These are phyloP conservation scores for Tetramorium bicarinatum DNA, from an alignment of 2,888 invertebrate genomes.

Conservation along the genomic window DNA sequence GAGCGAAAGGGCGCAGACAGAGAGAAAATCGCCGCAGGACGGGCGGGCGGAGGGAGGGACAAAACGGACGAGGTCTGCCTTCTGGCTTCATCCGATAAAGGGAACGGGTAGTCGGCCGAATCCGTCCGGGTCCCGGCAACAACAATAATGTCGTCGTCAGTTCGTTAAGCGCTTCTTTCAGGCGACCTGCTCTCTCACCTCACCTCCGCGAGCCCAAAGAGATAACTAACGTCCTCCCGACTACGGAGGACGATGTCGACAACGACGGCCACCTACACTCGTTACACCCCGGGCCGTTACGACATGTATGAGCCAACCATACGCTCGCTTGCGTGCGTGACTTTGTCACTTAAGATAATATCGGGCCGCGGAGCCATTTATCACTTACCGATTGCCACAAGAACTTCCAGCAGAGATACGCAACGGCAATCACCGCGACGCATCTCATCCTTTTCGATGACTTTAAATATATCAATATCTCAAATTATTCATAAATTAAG, in stretches of 20 bases:
- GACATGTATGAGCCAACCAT: conserved; percentile 61
- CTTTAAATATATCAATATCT: not conserved
- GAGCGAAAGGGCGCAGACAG: conserved; percentile 52
- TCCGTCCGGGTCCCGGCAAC: conserved; percentile 75
- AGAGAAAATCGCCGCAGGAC: conserved; percentile 62
- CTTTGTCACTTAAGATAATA: conserved; percentile 80
- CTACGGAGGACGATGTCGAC: conserved; percentile 58
- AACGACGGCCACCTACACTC: conserved; percentile 67
- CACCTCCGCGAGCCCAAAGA: conserved; percentile 64
- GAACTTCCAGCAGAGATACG: conserved; percentile 33
- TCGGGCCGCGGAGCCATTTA: conserved; percentile 72
- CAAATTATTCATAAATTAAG: not conserved
- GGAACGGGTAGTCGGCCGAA: conserved; percentile 79
- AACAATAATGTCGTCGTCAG: conserved; percentile 83
- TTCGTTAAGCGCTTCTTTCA: conserved; percentile 83
- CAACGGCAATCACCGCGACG: not conserved
- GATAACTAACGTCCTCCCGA: conserved; percentile 72
- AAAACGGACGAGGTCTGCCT: conserved; percentile 61
- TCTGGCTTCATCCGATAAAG: conserved; percentile 82
- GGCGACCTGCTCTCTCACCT: conserved; percentile 57
- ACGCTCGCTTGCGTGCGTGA: conserved; percentile 71
- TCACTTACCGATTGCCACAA: conserved; percentile 69
- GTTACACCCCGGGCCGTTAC: conserved; percentile 64
- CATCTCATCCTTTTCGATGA: not conserved
- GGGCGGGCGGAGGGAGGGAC: not conserved